phyloP scores from a whole-genome alignment of 2,113 vertebrate genomes.

The Albula goreensis region DNA sequence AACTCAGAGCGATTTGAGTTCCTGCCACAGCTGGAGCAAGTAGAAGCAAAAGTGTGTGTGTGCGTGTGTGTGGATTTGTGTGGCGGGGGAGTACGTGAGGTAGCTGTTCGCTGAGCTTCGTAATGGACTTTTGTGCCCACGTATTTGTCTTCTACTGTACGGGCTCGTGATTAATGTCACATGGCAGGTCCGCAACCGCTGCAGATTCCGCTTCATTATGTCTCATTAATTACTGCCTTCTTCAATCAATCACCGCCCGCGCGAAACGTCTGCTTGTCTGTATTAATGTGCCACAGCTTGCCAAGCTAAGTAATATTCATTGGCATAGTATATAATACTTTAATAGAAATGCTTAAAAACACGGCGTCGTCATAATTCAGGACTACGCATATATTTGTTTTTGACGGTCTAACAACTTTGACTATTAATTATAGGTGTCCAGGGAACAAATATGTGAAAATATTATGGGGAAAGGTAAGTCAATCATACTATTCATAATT shows the following conservation, averaged over 20 bases:
- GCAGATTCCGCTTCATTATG: background rate
- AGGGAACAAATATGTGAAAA: background rate
- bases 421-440: too few relatives aligned
- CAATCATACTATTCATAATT: too few relatives aligned
- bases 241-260: background rate
- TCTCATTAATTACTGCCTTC: constrained; percentile 8
- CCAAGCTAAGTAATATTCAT: background rate
- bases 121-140: background rate
- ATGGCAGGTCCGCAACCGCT: background rate
- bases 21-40: background rate
- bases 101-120: too few relatives aligned
- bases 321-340: background rate
- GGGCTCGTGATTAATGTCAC: background rate
- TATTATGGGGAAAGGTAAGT: too few relatives aligned
- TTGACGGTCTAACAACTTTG: background rate
- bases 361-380: background rate
- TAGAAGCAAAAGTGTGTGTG: background rate
- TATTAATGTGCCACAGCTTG: background rate
- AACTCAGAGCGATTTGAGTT: background rate
- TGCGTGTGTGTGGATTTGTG: background rate
- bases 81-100: background rate
- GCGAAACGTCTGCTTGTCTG: background rate
- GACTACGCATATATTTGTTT: background rate
- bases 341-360: background rate
- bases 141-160: background rate